A percentile compares a stretch with the other conserved stretches of the same genome.
phyloP scores from a whole-genome alignment of 2,888 invertebrate species.

The Polydrusus tereticollis region DNA sequence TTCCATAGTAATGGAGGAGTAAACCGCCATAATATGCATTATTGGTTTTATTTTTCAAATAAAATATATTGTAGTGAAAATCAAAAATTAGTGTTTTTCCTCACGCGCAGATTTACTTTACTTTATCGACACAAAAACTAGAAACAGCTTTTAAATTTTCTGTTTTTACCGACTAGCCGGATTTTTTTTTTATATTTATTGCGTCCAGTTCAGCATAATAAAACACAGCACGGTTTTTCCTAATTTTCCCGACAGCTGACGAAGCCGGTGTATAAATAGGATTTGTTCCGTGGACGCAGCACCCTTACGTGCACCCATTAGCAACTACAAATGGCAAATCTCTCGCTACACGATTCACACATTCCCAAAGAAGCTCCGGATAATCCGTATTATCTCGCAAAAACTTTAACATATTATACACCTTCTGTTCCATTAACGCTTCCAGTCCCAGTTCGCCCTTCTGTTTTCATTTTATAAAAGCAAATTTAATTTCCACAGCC shows the following conservation, averaged over 20 bases:
- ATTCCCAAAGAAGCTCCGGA: constrained; percentile 65
- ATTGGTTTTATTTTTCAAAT: too few species aligned
- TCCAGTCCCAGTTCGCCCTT: constrained; percentile 48
- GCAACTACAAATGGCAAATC: constrained; percentile 66
- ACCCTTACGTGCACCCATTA: constrained; percentile 64
- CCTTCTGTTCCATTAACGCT: constrained; percentile 51
- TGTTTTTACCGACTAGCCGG: background rate
- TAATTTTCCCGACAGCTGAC: constrained; percentile 42
- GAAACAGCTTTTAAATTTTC: background rate
- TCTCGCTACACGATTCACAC: constrained; percentile 67
- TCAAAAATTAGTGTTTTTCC: too few species aligned
- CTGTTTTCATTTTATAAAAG: constrained; percentile 50
- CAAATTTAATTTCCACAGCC: constrained; percentile 46
- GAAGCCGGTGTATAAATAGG: constrained; percentile 59
- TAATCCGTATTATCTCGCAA: constrained; percentile 63
- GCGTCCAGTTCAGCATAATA: constrained; percentile 17
- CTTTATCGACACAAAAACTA: background rate
- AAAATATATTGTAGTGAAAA: background rate
- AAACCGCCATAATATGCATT: too few species aligned
- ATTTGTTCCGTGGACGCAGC: constrained; percentile 56
- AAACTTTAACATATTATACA: constrained; percentile 57
- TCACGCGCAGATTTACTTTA: background rate
- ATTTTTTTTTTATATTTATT: constrained; percentile 6
- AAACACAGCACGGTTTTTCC: constrained; percentile 33
- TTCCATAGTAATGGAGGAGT: too few species aligned